phyloP scores from a whole-genome alignment of 2,797 vertebrate genomes.

The Sarcophilus harrisii region DNA sequence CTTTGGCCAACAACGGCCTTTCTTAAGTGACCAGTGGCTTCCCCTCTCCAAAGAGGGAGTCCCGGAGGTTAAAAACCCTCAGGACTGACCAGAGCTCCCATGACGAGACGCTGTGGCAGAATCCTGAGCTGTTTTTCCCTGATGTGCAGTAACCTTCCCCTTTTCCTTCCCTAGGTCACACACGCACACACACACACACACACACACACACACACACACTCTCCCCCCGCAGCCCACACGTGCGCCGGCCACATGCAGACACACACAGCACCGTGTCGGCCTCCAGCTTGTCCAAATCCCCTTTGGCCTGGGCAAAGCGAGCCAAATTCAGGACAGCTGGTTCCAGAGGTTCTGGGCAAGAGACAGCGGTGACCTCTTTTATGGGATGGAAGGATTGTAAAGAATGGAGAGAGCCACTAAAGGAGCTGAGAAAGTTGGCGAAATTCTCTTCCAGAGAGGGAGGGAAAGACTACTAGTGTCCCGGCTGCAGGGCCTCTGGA shows the following conservation, averaged over 20 bases:
- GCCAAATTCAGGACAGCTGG: not conserved
- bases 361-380: conserved; percentile 56
- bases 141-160: not conserved
- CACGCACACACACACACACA: not conserved
- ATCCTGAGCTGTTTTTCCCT: not conserved
- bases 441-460: not conserved
- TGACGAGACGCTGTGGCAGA: not conserved
- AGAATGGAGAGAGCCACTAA: conserved; percentile 69
- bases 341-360: conserved; percentile 58
- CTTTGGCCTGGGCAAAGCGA: not conserved
- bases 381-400: conserved; percentile 69
- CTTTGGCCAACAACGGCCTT: not conserved
- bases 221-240: not conserved
- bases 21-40: not conserved
- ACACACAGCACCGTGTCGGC: not conserved
- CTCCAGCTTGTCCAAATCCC: not conserved
- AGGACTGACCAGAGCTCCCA: not conserved
- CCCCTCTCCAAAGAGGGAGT: not conserved
- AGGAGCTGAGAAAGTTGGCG: conserved; percentile 58
- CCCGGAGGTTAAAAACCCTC: not conserved
- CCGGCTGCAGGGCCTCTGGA: not conserved
- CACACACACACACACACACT: not conserved
- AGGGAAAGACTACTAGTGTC: not conserved
- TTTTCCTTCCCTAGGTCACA: not conserved
- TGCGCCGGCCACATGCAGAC: not conserved